A percentile compares a stretch with the other conserved stretches of the same genome.
phyloP scores from a whole-genome alignment of 2,797 vertebrate genomes.

The Intellagama lesueurii region DNA sequence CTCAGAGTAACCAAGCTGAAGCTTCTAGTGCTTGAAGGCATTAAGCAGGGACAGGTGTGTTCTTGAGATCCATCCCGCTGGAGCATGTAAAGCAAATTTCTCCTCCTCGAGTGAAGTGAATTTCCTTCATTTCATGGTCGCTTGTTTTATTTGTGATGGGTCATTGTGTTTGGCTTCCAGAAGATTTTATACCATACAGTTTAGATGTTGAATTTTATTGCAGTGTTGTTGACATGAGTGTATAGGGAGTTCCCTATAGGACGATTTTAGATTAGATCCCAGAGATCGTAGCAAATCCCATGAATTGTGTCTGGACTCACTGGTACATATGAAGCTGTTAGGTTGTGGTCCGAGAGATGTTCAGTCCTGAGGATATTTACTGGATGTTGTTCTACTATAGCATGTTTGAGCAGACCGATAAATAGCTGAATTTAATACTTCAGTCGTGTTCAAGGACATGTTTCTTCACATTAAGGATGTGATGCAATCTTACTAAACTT shows the following conservation, averaged over 20 bases:
- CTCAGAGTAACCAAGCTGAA: background rate
- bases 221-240: background rate
- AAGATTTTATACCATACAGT: background rate
- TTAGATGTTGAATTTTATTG: constrained; percentile 8
- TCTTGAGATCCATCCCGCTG: background rate
- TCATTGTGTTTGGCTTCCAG: constrained; percentile 42
- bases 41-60: background rate
- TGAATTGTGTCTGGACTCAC: background rate
- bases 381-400: background rate
- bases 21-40: background rate
- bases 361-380: background rate
- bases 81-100: background rate
- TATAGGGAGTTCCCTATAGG: background rate
- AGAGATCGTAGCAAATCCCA: background rate
- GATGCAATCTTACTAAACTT: too few relatives aligned
- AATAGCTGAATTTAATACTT: background rate
- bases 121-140: constrained; percentile 8
- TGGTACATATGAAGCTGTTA: background rate
- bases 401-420: background rate
- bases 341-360: background rate
- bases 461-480: background rate
- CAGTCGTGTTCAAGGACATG: background rate
- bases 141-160: constrained; percentile 36
- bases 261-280: background rate
- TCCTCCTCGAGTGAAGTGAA: background rate